Conservation (phyloP, 2,113 vertebrate species). For the Seriola aureovittata region DNA sequence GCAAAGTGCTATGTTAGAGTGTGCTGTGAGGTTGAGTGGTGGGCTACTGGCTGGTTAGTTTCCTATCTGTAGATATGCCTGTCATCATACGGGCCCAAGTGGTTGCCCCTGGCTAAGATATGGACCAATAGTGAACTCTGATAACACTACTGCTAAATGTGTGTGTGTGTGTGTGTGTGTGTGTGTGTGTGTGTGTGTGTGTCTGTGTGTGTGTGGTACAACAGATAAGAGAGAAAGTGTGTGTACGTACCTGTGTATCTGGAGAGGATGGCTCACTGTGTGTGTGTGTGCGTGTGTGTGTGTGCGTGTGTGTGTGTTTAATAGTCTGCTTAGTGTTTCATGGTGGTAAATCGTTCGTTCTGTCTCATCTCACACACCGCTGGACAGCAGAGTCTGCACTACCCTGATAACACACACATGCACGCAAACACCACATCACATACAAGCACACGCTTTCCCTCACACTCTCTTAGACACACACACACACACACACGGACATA, state of each 20-base stretch:
- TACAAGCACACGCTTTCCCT: conserved; percentile 10
- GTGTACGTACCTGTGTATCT: conserved; percentile 34
- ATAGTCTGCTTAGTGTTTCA: conserved; percentile 75
- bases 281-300: conserved; percentile 43
- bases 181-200: conserved; percentile 24
- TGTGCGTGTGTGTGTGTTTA: conserved; percentile 50
- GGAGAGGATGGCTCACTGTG: neutral
- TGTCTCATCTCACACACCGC: conserved; percentile 74
- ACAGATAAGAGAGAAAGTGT: conserved; percentile 61
- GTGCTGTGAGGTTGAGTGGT: conserved; percentile 42
- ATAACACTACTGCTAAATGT: conserved; percentile 61
- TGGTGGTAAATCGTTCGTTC: conserved; percentile 75
- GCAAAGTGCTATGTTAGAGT: conserved; percentile 36
- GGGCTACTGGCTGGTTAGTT: conserved; percentile 55
- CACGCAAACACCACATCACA: conserved; percentile 22
- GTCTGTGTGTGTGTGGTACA: conserved; percentile 36
- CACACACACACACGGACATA: neutral
- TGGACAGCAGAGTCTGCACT: conserved; percentile 75
- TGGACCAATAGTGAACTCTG: conserved; percentile 63
- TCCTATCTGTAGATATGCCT: conserved; percentile 66
- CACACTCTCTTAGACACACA: conserved; percentile 17
- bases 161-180: conserved; percentile 25
- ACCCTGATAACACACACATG: conserved; percentile 78
- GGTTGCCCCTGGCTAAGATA: conserved; percentile 69
- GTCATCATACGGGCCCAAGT: conserved; percentile 67